These are phyloP conservation scores for Himalopsyche anomala DNA, from an alignment of 2,888 invertebrate species.

Conservation along the genomic window DNA sequence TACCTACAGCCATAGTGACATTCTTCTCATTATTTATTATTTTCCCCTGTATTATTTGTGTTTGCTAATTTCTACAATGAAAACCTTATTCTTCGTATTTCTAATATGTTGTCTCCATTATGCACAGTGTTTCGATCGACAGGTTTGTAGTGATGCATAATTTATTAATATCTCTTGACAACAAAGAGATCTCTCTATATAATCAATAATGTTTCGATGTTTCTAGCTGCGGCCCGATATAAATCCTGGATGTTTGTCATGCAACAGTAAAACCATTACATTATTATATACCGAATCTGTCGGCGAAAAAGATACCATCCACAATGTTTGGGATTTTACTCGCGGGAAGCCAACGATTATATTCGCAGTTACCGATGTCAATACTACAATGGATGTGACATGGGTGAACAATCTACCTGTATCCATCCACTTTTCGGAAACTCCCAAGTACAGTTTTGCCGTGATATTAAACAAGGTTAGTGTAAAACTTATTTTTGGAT, in stretches of 20 bases:
- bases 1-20: conserved; percentile 14
- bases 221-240: conserved; percentile 69
- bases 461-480: conserved; percentile 79
- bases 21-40: background rate
- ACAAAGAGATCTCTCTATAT: background rate
- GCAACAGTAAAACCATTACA: conserved; percentile 69
- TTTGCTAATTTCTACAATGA: background rate
- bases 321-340: conserved; percentile 83
- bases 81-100: conserved; percentile 36
- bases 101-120: background rate
- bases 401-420: conserved; percentile 73
- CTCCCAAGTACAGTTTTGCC: conserved; percentile 78
- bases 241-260: conserved; percentile 71
- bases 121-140: conserved; percentile 47
- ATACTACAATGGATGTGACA: conserved; percentile 73
- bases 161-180: background rate
- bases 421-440: conserved; percentile 72
- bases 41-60: background rate
- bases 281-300: conserved; percentile 77
- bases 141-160: conserved; percentile 48
- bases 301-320: conserved; percentile 78
- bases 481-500: conserved; percentile 44
- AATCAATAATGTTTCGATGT: background rate
- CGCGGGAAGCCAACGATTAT: conserved; percentile 78
- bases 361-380: conserved; percentile 74